phyloP scores from a whole-genome alignment of 2,113 vertebrate species.

The Zingel zingel region DNA sequence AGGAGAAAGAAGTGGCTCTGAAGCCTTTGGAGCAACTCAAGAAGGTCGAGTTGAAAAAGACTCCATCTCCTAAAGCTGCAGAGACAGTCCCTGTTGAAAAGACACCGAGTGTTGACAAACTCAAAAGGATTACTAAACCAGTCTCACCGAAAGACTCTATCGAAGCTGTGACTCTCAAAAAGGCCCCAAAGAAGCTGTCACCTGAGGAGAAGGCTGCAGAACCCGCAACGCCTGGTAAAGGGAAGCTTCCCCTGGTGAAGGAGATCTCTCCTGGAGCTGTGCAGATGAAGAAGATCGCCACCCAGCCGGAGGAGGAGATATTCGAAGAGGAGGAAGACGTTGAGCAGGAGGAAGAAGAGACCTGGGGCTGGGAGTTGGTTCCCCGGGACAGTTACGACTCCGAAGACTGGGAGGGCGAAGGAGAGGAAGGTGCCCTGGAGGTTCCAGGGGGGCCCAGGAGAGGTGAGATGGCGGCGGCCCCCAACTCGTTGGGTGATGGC shows the following conservation, averaged over 20 bases:
- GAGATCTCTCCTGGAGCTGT: conserved; percentile 83
- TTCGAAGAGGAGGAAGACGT: conserved; percentile 77
- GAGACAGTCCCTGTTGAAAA: conserved; percentile 69
- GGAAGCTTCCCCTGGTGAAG: conserved; percentile 73
- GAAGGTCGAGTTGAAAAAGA: conserved; percentile 79
- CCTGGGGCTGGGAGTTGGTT: conserved; percentile 84
- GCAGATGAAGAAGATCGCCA: conserved; percentile 81
- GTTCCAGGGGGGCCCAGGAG: conserved; percentile 87
- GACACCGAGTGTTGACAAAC: conserved; percentile 72
- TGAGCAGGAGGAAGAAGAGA: conserved; percentile 74
- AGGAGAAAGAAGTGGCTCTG: conserved; percentile 69
- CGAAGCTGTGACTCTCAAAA: conserved; percentile 66
- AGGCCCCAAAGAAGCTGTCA: conserved; percentile 71
- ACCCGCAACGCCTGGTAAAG: conserved; percentile 45
- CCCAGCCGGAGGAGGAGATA: conserved; percentile 82
- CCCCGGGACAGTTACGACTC: conserved; percentile 79
- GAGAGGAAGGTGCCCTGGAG: conserved; percentile 84
- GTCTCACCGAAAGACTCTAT: conserved; percentile 72
- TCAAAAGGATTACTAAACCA: conserved; percentile 80
- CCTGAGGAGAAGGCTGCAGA: conserved; percentile 64
- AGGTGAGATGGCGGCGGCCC: conserved; percentile 88
- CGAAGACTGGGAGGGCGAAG: conserved; percentile 83
- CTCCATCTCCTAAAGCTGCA: conserved; percentile 77
- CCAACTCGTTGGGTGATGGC: conserved; percentile 70
- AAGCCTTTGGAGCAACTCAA: conserved; percentile 79